Conservation (phyloP, 2,888 invertebrate genomes). For the Leptopterna dolabrata region DNA sequence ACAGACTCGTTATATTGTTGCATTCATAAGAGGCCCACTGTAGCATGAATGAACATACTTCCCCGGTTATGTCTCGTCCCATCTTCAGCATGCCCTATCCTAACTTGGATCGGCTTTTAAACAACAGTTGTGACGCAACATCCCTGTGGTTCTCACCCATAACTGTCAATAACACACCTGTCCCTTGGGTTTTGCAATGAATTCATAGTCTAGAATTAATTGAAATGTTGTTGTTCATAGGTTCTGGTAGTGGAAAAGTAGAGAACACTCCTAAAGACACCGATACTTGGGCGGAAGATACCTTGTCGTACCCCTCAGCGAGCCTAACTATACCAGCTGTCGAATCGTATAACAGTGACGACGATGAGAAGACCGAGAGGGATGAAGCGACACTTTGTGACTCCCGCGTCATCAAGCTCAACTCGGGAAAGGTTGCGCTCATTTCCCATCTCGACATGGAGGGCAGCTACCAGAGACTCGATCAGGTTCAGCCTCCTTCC, state of each 20-base stretch:
- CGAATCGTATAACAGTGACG: slow-evolving; percentile 73
- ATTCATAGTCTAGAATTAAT: no score
- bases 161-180: no score
- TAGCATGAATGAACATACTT: no score
- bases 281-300: slow-evolving; percentile 86
- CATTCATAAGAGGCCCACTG: no score
- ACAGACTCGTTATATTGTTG: no score
- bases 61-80: no score
- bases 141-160: no score
- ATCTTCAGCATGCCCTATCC: no score
- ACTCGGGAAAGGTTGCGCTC: slow-evolving; percentile 61
- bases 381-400: slow-evolving; percentile 51
- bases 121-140: no score
- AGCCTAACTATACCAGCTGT: slow-evolving; percentile 80
- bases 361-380: slow-evolving; percentile 65
- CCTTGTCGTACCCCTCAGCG: slow-evolving; percentile 83
- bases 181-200: no score
- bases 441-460: slow-evolving; percentile 63
- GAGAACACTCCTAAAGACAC: slow-evolving; percentile 67
- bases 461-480: slow-evolving; percentile 68
- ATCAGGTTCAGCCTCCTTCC: slow-evolving; percentile 85
- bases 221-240: not conserved
- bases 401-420: slow-evolving; percentile 59
- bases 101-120: no score
- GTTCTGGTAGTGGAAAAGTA: slow-evolving; percentile 44